Conservation (phyloP, 2,888 invertebrate species). For the Agrochola lychnidis region DNA sequence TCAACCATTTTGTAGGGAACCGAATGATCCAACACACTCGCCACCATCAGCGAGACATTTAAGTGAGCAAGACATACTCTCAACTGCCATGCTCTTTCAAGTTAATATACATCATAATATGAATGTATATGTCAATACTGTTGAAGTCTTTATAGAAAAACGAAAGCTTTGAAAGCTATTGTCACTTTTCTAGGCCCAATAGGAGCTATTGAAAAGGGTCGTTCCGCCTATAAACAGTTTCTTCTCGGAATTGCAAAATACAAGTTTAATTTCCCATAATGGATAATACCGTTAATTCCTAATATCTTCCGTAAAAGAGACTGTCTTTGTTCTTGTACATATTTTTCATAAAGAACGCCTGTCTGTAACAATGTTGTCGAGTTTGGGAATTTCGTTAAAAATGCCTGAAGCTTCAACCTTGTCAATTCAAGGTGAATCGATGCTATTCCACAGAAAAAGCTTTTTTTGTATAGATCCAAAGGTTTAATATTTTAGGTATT, state of each 20-base stretch:
- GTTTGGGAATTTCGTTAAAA: slow-evolving; percentile 36
- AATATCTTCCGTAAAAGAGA: too few relatives aligned
- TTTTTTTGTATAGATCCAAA: not conserved
- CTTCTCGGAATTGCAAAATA: not conserved
- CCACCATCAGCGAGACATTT: too few relatives aligned
- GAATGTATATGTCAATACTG: too few relatives aligned
- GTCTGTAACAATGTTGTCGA: not conserved
- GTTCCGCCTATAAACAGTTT: not conserved
- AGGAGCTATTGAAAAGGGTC: not conserved
- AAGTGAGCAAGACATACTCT: too few relatives aligned
- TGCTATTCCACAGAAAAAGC: slow-evolving; percentile 1
- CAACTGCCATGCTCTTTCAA: too few relatives aligned
- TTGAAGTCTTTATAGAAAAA: not conserved
- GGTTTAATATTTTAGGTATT: not conserved
- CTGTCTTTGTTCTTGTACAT: not conserved
- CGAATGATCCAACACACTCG: too few relatives aligned
- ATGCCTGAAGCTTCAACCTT: slow-evolving; percentile 20
- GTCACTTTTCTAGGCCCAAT: not conserved
- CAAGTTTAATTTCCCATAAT: not conserved
- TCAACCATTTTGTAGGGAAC: too few relatives aligned
- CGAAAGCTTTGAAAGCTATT: not conserved
- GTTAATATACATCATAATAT: too few relatives aligned
- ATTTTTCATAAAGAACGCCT: slow-evolving; percentile 4
- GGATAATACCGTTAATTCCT: not conserved
- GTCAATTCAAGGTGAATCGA: slow-evolving; percentile 7